These are phyloP conservation scores for Chamaetylas fuelleborni DNA, from an alignment of 2,113 vertebrate species.

Conservation along the genomic window DNA sequence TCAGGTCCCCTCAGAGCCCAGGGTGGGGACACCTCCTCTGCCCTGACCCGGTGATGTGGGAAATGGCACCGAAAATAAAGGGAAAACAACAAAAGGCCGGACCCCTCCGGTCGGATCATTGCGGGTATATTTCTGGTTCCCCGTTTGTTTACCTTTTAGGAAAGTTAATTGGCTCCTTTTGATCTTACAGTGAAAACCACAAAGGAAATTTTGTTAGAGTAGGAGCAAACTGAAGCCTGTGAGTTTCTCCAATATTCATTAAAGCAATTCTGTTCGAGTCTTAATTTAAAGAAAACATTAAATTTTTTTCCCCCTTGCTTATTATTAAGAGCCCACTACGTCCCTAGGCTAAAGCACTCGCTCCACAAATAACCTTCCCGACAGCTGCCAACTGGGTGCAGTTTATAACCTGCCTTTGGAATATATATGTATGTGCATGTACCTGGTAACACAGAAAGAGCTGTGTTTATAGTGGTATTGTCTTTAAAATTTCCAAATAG, in stretches of 20 bases:
- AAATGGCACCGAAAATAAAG: background rate
- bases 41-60: fast-evolving
- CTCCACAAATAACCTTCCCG: slow-evolving; percentile 24
- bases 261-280: slow-evolving; percentile 75
- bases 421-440: background rate
- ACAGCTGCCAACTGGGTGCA: slow-evolving; percentile 57
- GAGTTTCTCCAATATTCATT: slow-evolving; percentile 72
- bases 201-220: slow-evolving; percentile 76
- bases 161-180: slow-evolving; percentile 82
- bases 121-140: slow-evolving; percentile 70
- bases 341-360: slow-evolving; percentile 62
- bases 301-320: slow-evolving; percentile 25
- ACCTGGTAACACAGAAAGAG: background rate
- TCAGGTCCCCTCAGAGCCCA: fast-evolving
- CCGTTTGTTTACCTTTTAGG: slow-evolving; percentile 76
- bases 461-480: slow-evolving; percentile 42
- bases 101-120: slow-evolving; percentile 38
- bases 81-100: slow-evolving; percentile 30
- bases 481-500: slow-evolving; percentile 38
- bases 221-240: slow-evolving; percentile 56
- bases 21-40: fast-evolving
- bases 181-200: slow-evolving; percentile 76
- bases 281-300: slow-evolving; percentile 80
- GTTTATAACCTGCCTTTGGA: slow-evolving; percentile 57
- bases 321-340: slow-evolving; percentile 65